A percentile compares a stretch with the other conserved stretches of the same genome.
Conservation (phyloP, 37 sponge, comb jelly and placozoan species). For the Beroe forskalii region DNA sequence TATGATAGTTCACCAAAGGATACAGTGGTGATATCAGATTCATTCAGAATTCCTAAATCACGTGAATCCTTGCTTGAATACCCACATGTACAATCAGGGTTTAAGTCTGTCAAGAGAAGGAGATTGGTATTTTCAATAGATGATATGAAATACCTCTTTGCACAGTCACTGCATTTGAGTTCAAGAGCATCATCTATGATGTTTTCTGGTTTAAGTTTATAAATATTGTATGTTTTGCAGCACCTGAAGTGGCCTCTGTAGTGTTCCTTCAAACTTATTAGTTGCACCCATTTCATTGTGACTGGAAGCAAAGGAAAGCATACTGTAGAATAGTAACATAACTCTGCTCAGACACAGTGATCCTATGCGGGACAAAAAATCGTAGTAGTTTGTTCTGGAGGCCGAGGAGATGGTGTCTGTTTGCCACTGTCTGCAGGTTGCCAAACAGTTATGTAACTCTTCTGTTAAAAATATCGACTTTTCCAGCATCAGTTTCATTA, state of each 20-base stretch:
- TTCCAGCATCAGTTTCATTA: background rate
- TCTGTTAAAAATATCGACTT: background rate
- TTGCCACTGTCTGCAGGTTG: background rate
- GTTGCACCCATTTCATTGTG: conserved; percentile 33
- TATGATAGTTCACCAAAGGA: conserved; percentile 34
- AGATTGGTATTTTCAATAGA: conserved; percentile 3
- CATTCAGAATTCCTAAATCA: background rate
- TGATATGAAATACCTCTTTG: background rate
- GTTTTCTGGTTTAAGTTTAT: background rate
- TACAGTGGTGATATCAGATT: background rate
- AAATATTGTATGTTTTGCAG: conserved; percentile 5
- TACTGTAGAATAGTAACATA: background rate
- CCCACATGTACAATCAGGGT: conserved; percentile 18
- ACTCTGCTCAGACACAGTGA: background rate
- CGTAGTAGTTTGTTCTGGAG: background rate
- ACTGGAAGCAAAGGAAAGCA: background rate
- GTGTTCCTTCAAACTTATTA: background rate
- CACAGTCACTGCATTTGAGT: background rate
- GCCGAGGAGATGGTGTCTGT: background rate
- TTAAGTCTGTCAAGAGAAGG: background rate
- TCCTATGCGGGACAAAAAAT: background rate
- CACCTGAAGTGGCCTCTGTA: background rate
- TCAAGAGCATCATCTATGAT: background rate
- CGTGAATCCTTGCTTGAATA: background rate
- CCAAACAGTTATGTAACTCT: conserved; percentile 6